phyloP scores from a whole-genome alignment of 1,140 invertebrate species.

The Nymphalis io region DNA sequence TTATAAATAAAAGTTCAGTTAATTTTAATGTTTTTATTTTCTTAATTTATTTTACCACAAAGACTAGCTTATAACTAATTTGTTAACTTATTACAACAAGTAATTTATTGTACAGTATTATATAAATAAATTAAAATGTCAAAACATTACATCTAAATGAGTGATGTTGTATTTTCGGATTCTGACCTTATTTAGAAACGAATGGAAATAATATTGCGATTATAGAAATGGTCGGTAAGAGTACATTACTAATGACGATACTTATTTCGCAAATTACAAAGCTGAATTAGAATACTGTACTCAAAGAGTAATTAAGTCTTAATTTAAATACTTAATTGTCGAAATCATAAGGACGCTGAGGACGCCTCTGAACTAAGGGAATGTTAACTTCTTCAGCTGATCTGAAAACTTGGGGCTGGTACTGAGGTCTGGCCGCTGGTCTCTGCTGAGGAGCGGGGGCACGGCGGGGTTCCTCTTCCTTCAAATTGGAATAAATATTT shows the following conservation, averaged over 20 bases:
- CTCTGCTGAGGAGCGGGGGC: slow-evolving; percentile 47
- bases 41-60: slow-evolving; percentile 62
- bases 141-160: slow-evolving; percentile 49
- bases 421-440: slow-evolving; percentile 58
- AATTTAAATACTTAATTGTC: slow-evolving; percentile 56
- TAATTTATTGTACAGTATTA: slow-evolving; percentile 65
- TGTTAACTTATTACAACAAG: slow-evolving; percentile 70
- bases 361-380: slow-evolving; percentile 86
- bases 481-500: slow-evolving; percentile 8
- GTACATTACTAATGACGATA: slow-evolving; percentile 8
- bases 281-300: slow-evolving; percentile 29
- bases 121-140: slow-evolving; percentile 77
- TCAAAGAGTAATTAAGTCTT: slow-evolving; percentile 10
- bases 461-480: slow-evolving; percentile 58
- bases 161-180: slow-evolving; percentile 9
- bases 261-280: slow-evolving; percentile 35
- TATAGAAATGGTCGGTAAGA: neutral
- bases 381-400: slow-evolving; percentile 93
- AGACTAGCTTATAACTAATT: slow-evolving; percentile 79
- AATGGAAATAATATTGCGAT: neutral
- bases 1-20: neutral
- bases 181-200: neutral
- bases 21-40: slow-evolving; percentile 38
- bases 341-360: slow-evolving; percentile 76
- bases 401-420: slow-evolving; percentile 86